Evolutionary conservation across 2,113 vertebrate species (phyloP).

Genomic region (Pelecanoides urinatrix): DNA sequence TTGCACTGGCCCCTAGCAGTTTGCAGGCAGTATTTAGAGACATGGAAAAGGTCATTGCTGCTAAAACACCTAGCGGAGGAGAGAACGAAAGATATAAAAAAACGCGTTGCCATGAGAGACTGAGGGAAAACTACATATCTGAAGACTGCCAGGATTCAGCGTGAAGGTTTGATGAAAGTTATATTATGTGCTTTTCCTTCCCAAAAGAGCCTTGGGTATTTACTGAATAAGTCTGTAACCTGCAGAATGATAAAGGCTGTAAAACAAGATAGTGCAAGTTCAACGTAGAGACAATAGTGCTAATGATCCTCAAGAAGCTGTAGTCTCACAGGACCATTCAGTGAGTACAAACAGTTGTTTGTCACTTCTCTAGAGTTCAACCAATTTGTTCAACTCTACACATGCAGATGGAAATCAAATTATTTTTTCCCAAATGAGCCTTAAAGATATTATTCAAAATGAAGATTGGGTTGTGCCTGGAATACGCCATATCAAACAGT

Average conservation of each 20-base stretch:
- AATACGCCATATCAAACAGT: not conserved
- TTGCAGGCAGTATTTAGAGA: not conserved
- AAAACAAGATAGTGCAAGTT: not conserved
- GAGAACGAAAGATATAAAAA: not conserved
- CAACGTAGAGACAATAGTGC: not conserved
- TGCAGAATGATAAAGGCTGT: not conserved
- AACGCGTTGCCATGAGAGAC: fast-evolving
- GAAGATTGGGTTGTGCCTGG: not conserved
- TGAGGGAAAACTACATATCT: not conserved
- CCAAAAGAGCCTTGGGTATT: not conserved
- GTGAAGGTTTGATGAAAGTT: not conserved
- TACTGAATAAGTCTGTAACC: not conserved
- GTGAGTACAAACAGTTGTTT: not conserved
- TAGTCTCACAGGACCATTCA: not conserved
- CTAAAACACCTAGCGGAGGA: not conserved
- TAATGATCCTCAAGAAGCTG: not conserved
- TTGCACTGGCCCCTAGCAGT: not conserved
- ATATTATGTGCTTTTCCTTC: not conserved
- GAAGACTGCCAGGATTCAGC: not conserved
- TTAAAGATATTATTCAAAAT: not conserved
- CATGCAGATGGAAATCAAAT: not conserved
- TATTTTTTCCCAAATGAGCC: not conserved
- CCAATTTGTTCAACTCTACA: not conserved
- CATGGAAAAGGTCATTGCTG: not conserved
- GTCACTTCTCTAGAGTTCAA: not conserved